Base-by-base conservation (phyloP, 2,888 invertebrate genomes). In the Drosophila eohydei region DNA sequence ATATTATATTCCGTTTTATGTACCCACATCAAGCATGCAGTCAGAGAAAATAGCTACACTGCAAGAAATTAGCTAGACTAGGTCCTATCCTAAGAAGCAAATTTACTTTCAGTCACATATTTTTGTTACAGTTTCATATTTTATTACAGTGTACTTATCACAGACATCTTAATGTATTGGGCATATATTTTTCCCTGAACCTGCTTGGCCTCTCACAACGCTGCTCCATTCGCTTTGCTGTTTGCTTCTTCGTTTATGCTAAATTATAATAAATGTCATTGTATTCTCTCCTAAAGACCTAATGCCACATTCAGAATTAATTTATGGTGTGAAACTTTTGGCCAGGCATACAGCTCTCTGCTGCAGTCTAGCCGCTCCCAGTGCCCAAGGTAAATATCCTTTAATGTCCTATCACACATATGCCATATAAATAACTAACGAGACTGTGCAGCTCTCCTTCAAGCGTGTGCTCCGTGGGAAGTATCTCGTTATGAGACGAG, bases 241-340 rank as follows among this genome's bases (percentile, higher is more conserved):
- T 76, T 71, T 34, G 56, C 50, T 34, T 43, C 44, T 73, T 71
- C 46, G 51, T 69, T 63, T 67, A 74, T 72, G 69, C 61, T 85
- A 88, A 86, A 88, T 90, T 88, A 90, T 83, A 88, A 88, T 90
- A 89, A 88, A 90, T 89, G 89, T 89, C 88, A 81, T 83, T 83
- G 75, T 80, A 57, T 75, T 75, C 72, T 69, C 48, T 67, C 62
- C 71, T 51, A 60, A 59, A 74, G 67, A 79, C 75, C 80, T 56
- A 79, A 74, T 69, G 80, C 83, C 80, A 78, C 86, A 84, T 83
- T 66, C 74, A 57, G 80, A 61, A 83, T 85, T 84, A 88, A 85
- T 88, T 88, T 88, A 88, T 85, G 83, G 69, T 74, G 83, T 66
- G 71, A 80, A 84, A 85, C 71, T 78, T 85, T 85, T 58, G 41